Base-by-base conservation (phyloP, 2,797 vertebrate genomes). In the Diglossa cyanea region DNA sequence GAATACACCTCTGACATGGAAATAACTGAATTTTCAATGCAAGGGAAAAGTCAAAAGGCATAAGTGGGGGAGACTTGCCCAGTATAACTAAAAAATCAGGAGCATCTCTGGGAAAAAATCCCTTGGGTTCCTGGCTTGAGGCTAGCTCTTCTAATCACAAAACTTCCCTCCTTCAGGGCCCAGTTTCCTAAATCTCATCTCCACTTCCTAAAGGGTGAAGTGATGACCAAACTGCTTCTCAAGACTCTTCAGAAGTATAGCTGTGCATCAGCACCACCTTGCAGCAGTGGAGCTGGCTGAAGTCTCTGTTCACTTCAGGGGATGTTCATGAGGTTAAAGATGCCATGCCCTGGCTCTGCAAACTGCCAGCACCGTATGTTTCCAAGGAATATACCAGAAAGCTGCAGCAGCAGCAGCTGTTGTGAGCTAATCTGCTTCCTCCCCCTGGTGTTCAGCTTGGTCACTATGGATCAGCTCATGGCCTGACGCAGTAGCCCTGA, bases 381-480 rank as follows among this genome's bases (percentile, higher is more conserved):
- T 76, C 24, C 31, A 76, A 75, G 73, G 21, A 74, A 78, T 76
- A 39, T 4, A 53, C 16, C 68, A 28, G 55, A 79, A 87, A 92
- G 51, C 86, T 87, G 60, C 40, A 42, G 77, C 60, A 75, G 74
- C 67, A 93, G 74, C 68, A 63, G 67, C 25, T 67, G 63, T 28
- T 81, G 77, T 68, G 60, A 82, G 67, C 44, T 94, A 85, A 95
- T 92, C 86, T 88, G 63, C 63, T 89, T 78, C 63, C 45, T 92
- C 13, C 33, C 23, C 45, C 20, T 26, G 25, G 31, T 61, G 89
- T 71, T 91, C 84, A 92, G 33, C 84, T 85, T 45, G 37, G 71
- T 73, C 30, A 57, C 33, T 70, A 5, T 0, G 0, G 67, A 91
- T 93, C 74, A 73, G 74, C 81, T 89, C 86, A 92, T 71, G 67